These are phyloP conservation scores for Branchipolynoe longqiensis DNA, from an alignment of 2,888 invertebrate species.

Conservation along the genomic window DNA sequence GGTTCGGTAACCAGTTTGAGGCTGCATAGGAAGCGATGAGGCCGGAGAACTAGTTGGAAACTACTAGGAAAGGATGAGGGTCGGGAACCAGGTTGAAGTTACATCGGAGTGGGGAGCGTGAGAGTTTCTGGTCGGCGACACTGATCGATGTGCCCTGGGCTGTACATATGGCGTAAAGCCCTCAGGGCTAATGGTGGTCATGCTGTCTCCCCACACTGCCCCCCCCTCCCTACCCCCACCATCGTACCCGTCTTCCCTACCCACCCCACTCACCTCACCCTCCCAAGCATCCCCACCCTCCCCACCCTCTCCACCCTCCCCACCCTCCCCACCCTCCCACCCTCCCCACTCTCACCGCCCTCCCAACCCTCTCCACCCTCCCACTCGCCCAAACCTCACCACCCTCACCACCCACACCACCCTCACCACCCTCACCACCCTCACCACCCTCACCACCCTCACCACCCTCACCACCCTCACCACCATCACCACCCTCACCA, in stretches of 20 bases:
- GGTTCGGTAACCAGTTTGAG: too few species aligned
- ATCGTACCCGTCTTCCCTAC: not conserved
- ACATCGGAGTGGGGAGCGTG: too few species aligned
- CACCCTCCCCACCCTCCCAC: too few species aligned
- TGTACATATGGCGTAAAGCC: slow-evolving; percentile 45
- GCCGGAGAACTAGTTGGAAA: too few species aligned
- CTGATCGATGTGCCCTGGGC: not conserved
- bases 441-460: not conserved
- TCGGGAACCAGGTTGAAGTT: too few species aligned
- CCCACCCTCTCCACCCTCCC: too few species aligned
- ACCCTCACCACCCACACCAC: not conserved
- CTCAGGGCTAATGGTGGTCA: not conserved
- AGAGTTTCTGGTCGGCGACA: too few species aligned
- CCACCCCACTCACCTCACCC: not conserved
- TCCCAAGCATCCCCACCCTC: not conserved
- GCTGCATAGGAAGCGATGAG: too few species aligned
- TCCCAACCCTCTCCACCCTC: not conserved
- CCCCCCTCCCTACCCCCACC: not conserved
- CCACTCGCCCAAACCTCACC: not conserved
- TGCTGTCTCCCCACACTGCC: not conserved
- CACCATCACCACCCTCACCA: too few species aligned
- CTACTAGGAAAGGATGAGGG: too few species aligned
- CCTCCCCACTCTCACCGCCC: too few species aligned
- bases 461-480: too few species aligned
- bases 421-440: not conserved